Conservation (phyloP, 2,888 invertebrate genomes). For the Ischnus inquisitorius region DNA sequence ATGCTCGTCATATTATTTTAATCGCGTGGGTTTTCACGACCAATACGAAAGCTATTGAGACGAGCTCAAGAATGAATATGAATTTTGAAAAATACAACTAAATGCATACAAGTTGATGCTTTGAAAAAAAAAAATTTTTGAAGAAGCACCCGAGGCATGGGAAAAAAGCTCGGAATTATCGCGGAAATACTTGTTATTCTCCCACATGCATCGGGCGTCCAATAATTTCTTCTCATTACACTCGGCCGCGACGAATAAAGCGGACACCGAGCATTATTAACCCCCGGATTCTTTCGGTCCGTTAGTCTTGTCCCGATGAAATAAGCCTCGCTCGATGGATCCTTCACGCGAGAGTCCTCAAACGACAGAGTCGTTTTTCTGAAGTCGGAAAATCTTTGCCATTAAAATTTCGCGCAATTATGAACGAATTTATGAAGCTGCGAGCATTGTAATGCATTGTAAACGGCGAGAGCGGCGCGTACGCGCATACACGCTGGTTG, state of each 20-base stretch:
- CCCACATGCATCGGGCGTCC: no score
- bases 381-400: no score
- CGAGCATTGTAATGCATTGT: conserved; percentile 20
- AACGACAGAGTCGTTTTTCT: not conserved
- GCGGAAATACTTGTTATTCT: not conserved
- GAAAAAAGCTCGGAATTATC: not conserved
- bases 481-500: not conserved
- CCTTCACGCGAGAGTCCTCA: not conserved
- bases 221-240: conserved; percentile 34
- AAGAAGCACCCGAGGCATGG: not conserved
- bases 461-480: not conserved
- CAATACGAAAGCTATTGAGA: conserved; percentile 59
- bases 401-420: not conserved
- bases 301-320: conserved; percentile 17
- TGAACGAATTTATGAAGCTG: conserved; percentile 26
- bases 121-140: not conserved
- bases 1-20: conserved; percentile 85
- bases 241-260: not conserved
- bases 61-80: conserved; percentile 20
- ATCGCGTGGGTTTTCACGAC: conserved; percentile 83
- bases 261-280: not conserved
- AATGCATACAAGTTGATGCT: not conserved
- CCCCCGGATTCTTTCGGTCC: not conserved
- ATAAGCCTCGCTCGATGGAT: conserved; percentile 8
- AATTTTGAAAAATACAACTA: not conserved